Evolutionary conservation across 2,797 vertebrate species (phyloP).

Genomic region (Melanotaenia pygmaea): DNA sequence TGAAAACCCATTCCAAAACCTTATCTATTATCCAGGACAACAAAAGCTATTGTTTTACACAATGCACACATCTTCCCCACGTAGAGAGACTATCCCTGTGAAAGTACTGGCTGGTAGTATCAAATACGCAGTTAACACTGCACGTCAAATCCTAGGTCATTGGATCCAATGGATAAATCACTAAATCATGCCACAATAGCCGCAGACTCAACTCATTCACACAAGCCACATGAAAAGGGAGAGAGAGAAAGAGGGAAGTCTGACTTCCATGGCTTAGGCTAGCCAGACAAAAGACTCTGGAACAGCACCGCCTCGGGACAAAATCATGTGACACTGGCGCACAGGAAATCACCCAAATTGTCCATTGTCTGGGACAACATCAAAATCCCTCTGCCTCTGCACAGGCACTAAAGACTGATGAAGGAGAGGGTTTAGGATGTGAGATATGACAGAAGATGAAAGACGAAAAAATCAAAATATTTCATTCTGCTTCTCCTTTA

Average conservation of each 20-base stretch:
- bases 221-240: slow-evolving; percentile 79
- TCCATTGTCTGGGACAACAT: slow-evolving; percentile 83
- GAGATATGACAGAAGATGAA: slow-evolving; percentile 13
- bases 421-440: slow-evolving; percentile 10
- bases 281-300: slow-evolving; percentile 77
- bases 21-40: slow-evolving; percentile 61
- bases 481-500: too few relatives aligned
- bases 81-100: slow-evolving; percentile 73
- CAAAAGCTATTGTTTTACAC: slow-evolving; percentile 79
- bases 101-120: slow-evolving; percentile 75
- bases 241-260: slow-evolving; percentile 77
- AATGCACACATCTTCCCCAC: slow-evolving; percentile 65
- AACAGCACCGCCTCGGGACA: slow-evolving; percentile 80
- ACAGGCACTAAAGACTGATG: slow-evolving; percentile 12
- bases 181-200: slow-evolving; percentile 78
- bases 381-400: slow-evolving; percentile 70
- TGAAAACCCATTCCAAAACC: slow-evolving; percentile 67
- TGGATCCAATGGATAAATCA: slow-evolving; percentile 83
- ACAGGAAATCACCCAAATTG: slow-evolving; percentile 87
- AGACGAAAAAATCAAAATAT: background rate
- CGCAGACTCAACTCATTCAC: slow-evolving; percentile 68
- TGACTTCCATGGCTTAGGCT: slow-evolving; percentile 75
- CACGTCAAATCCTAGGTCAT: slow-evolving; percentile 80
- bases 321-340: slow-evolving; percentile 85
- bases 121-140: slow-evolving; percentile 79